Base-by-base conservation (phyloP, 2,888 invertebrate species). In the Phortica magna region DNA sequence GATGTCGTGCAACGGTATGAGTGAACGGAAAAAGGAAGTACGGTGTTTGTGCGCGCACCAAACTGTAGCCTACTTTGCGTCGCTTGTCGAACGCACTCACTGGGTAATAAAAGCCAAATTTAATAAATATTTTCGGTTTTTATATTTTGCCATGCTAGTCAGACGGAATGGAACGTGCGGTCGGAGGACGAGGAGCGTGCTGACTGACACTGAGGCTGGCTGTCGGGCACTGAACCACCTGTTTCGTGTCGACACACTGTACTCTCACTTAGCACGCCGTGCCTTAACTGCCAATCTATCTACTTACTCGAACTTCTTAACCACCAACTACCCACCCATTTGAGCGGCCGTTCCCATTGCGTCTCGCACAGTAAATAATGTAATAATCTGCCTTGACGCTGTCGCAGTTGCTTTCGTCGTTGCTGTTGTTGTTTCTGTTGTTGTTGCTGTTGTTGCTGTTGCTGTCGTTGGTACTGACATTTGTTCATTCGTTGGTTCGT, bases 281-380 rank as follows among this genome's bases (percentile, higher is more conserved):
- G 48, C 14, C 48, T 48, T 48, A 48, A 48, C 48, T 48, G 48
- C 14, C 48, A 48, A 48, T 48, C 48, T 48, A 48, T 48, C 48
- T 48, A 48, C 57, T 59, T 73, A 68, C 61, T 79, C 22, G 22
- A 19, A 41, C 64, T 31, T 71, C 53, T 14, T 48, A 48, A 48
- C 48, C 48, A 48, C 59, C 42, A 59, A 53, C 31, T 31, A 42
- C n/a, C 22, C 19, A 14, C 53, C 48, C 61, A 57, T 61, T 42
- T 10, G 70, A 53, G 7, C 70, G 74, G 59, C 41, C 57, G 67
- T 71, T 74, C 74, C 75, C 74, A 67, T 39, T 4, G 42, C 59
- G 73, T 53, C 65, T 73, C 78, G 74, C 77, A 81, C 88, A 84
- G 85, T 85, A 85, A 88, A 85, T 85, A 85, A 85, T 88, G 87